Evolutionary conservation across 2,888 invertebrate species (phyloP).

Genomic region (Pterostichus niger): DNA sequence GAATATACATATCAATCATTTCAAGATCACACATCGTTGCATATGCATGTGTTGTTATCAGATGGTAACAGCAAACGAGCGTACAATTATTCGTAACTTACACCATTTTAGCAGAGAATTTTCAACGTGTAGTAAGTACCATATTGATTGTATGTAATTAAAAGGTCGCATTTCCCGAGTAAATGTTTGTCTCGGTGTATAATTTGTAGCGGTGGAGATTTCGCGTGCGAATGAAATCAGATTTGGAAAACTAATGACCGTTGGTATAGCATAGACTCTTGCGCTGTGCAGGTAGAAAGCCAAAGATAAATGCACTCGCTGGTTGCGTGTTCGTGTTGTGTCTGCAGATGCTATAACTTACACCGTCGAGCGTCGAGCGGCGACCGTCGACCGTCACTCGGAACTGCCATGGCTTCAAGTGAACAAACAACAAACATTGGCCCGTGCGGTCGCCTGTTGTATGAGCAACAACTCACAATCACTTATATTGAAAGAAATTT

Average conservation of each 20-base stretch:
- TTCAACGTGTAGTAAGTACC: not conserved
- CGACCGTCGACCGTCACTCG: not conserved
- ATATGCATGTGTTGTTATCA: no score
- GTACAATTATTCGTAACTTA: no score
- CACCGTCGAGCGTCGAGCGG: not conserved
- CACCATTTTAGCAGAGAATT: no score
- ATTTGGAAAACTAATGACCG: slow-evolving; percentile 29
- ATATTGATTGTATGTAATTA: slow-evolving; percentile 23
- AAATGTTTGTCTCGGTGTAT: slow-evolving; percentile 19
- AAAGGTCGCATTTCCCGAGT: not conserved
- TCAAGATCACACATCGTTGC: no score
- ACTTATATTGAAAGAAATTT: not conserved
- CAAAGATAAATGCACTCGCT: slow-evolving; percentile 40
- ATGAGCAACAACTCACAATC: slow-evolving; percentile 13
- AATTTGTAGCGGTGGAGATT: slow-evolving; percentile 33
- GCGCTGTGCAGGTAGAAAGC: slow-evolving; percentile 24
- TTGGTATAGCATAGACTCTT: not conserved
- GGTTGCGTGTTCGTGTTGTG: slow-evolving; percentile 32
- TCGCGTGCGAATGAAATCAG: slow-evolving; percentile 38
- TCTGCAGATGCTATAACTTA: slow-evolving; percentile 47
- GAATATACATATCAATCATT: no score
- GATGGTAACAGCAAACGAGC: no score
- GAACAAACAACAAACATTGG: slow-evolving; percentile 21
- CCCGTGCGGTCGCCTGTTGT: not conserved
- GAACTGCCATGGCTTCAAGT: not conserved